phyloP scores from a whole-genome alignment of 1,140 invertebrate genomes.

The Archivesica marissinica region DNA sequence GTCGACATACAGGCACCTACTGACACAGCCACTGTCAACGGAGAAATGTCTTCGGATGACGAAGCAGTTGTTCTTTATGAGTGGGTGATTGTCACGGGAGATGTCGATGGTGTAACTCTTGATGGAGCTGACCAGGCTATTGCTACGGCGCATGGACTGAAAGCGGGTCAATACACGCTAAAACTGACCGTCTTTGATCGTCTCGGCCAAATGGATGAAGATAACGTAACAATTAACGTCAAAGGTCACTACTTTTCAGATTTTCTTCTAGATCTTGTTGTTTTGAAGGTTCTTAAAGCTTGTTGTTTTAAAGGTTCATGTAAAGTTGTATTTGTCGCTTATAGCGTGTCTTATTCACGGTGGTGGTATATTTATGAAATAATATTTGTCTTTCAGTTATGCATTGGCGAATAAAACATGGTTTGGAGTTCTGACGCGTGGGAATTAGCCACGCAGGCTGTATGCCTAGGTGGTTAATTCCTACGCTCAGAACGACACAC shows the following conservation, averaged over 20 bases:
- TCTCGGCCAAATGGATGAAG: constrained; percentile 21
- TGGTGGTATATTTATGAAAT: no score
- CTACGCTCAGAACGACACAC: no score
- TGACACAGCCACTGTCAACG: constrained; percentile 7
- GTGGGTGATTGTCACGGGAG: constrained; percentile 13
- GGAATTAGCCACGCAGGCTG: no score
- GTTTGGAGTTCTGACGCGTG: no score
- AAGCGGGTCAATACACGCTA: constrained; percentile 12
- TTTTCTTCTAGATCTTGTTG: not conserved
- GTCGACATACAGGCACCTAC: constrained; percentile 11
- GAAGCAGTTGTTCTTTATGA: constrained; percentile 11
- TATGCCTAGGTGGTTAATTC: no score
- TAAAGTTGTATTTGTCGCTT: no score
- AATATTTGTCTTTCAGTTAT: no score
- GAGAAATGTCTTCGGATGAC: constrained; percentile 24
- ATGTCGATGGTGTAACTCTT: not conserved
- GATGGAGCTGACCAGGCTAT: not conserved
- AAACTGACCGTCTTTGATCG: constrained; percentile 41
- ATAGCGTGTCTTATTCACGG: no score
- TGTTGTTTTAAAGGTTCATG: no score
- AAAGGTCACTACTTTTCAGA: constrained; percentile 36
- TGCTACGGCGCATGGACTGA: not conserved
- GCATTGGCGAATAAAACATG: no score
- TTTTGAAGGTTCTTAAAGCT: not conserved
- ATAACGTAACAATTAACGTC: constrained; percentile 23